phyloP scores from a whole-genome alignment of 1,140 invertebrate species.

The Geopemphigus sp. region DNA sequence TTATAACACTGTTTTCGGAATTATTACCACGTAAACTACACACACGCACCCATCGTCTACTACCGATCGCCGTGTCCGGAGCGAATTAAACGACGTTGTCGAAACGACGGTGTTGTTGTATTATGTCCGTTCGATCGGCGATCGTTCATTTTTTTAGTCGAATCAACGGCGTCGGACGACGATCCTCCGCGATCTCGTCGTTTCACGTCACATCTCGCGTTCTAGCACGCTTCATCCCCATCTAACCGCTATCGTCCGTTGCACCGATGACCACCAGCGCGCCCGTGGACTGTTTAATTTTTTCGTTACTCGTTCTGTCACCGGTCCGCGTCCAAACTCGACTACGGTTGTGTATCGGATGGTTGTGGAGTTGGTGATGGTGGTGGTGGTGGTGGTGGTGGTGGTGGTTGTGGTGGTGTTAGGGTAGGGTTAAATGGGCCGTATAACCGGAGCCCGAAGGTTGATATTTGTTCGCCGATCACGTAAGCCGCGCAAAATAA shows the following conservation, averaged over 20 bases:
- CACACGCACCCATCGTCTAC: not conserved
- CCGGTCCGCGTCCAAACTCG: not conserved
- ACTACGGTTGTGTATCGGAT: too few species aligned
- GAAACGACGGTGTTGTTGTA: not conserved
- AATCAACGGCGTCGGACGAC: not conserved
- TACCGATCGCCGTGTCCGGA: not conserved
- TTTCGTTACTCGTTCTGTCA: not conserved
- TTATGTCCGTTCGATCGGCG: not conserved
- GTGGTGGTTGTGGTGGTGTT: too few species aligned
- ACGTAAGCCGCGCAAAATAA: conserved; percentile 45
- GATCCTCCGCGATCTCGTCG: not conserved
- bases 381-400: too few species aligned
- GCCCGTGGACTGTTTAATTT: not conserved
- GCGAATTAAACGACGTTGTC: not conserved
- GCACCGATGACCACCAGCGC: too few species aligned
- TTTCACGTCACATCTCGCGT: not conserved
- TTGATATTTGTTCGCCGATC: conserved; percentile 47
- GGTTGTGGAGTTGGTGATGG: too few species aligned
- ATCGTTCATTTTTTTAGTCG: not conserved
- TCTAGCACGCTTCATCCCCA: not conserved
- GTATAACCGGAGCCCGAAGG: conserved; percentile 26
- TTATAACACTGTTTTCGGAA: too few species aligned
- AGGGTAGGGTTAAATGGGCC: conserved; percentile 16
- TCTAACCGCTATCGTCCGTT: not conserved
- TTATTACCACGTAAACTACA: too few species aligned